phyloP scores from a whole-genome alignment of 1,140 invertebrate genomes.

The Branchinecta lindahli region DNA sequence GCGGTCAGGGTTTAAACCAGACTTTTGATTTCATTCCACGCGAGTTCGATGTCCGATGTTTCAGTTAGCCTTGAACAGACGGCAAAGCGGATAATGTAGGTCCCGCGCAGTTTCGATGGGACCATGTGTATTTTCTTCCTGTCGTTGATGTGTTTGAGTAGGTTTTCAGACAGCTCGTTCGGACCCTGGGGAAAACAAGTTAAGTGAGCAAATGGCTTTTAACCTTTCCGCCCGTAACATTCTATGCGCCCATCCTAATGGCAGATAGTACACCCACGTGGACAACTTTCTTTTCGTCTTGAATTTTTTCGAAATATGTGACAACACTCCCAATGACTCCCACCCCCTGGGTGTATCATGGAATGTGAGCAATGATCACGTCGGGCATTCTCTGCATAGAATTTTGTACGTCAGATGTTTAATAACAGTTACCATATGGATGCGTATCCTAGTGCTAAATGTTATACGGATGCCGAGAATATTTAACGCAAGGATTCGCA shows the following conservation, averaged over 20 bases:
- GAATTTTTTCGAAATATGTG: no score
- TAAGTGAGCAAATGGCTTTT: conserved; percentile 6
- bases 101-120: conserved; percentile 47
- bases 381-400: no score
- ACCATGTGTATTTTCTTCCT: conserved; percentile 70
- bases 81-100: conserved; percentile 63
- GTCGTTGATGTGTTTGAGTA: conserved; percentile 56
- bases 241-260: not conserved
- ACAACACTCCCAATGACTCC: no score
- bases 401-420: no score
- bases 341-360: no score
- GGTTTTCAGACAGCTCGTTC: conserved; percentile 50
- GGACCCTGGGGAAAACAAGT: conserved; percentile 40
- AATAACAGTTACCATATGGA: no score
- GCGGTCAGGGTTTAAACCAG: conserved; percentile 27
- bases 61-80: conserved; percentile 56
- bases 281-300: no score
- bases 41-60: conserved; percentile 53
- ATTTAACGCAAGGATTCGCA: no score
- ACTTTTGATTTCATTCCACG: conserved; percentile 59
- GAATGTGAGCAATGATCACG: no score
- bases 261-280: not conserved
- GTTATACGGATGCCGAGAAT: no score
- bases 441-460: no score
- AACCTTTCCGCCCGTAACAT: not conserved